Base-by-base conservation (phyloP, 2,888 invertebrate genomes). In the Axea sp. region DNA sequence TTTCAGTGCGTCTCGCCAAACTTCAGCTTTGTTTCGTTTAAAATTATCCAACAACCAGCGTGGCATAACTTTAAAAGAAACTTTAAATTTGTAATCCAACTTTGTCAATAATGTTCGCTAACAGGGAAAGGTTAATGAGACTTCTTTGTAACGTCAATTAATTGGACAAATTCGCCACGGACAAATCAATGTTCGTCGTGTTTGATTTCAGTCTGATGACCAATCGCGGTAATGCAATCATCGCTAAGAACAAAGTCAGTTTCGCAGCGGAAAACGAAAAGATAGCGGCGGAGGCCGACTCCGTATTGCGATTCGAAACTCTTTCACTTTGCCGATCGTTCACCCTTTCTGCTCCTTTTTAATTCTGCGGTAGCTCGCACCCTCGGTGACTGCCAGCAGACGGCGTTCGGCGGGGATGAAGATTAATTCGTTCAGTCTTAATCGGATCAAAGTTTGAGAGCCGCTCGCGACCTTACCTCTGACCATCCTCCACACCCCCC, bases 391-490 rank as follows among this genome's bases (percentile, higher is more conserved):
- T 78, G 78, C 80, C 78, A 78, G 77, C 81, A 81, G 82, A 81
- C 81, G 82, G 80, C 78, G 80, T 78, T 80, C 81, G 77, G 78
- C 77, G 77, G 76, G 84, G 87, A 87, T 84, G 87, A 87, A 87
- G 87, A 87, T 87, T 87, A 87, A 87, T 87, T 87, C 87, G 83
- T 86, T 86, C 82, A 85, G 84, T 87, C 86, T 86, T 87, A 87
- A 87, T 87, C 87, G 87, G 82, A 84, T 87, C 86, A 87, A 87
- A 87, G 85, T 87, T 87, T 85, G 83, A 86, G 83, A 84, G 84
- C 81, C 83, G 79, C 74, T 71, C 75, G 57, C 80, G 73, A 81
- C 81, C 78, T 78, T 19, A 51, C 55, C 60, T 64, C 67, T 72
- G 73, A 78, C 77, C 79, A 35, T 72, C 60, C 33, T 15, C 43